Evolutionary conservation across 1,140 invertebrate genomes (phyloP).

Genomic region (Drosophila bocki): DNA sequence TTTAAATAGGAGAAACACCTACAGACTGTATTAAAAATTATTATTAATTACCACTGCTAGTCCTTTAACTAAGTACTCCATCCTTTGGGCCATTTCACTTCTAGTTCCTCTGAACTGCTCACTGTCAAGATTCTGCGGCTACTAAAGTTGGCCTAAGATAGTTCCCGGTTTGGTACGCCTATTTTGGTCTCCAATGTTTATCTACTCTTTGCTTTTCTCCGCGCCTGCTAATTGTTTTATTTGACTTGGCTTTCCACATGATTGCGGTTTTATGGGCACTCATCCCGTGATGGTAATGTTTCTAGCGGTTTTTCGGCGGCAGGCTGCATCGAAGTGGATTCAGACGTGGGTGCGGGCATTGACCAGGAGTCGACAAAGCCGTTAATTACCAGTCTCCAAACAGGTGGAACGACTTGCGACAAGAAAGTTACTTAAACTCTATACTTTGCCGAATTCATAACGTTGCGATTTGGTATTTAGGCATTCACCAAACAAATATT

Average conservation of each 20-base stretch:
- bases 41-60: conserved; percentile 34
- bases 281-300: conserved; percentile 8
- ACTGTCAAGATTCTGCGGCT: conserved; percentile 64
- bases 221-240: conserved; percentile 71
- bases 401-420: conserved; percentile 7
- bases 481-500: conserved; percentile 3
- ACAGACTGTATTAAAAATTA: no score
- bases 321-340: conserved; percentile 11
- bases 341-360: conserved; percentile 33
- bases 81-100: conserved; percentile 27
- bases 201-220: conserved; percentile 50
- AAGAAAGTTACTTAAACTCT: conserved; percentile 17
- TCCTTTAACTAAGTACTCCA: conserved; percentile 24
- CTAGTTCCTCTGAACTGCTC: conserved; percentile 22
- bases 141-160: conserved; percentile 48
- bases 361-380: conserved; percentile 26
- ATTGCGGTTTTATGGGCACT: conserved; percentile 58
- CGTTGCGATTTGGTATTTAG: conserved; percentile 4
- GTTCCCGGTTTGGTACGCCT: conserved; percentile 11
- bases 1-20: no score
- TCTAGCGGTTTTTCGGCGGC: not conserved
- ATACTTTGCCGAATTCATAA: not conserved
- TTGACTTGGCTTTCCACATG: conserved; percentile 72
- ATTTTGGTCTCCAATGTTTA: conserved; percentile 53
- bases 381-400: conserved; percentile 19